phyloP scores from a whole-genome alignment of 1,140 invertebrate genomes.

The roundworm (Caenorhabditis elegans) region WBcel235 BX284606.5:7173001-7173500 shows the following conservation, averaged over 20 bases:
- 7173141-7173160: background rate
- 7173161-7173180: background rate
- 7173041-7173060: background rate
- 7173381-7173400: background rate
- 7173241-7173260: constrained; percentile 8
- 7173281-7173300: background rate
- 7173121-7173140: background rate
- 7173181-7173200: background rate
- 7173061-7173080: background rate
- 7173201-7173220: background rate
- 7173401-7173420: constrained; percentile 15
- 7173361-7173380: background rate
- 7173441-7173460: too few relatives aligned
- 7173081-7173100: background rate
- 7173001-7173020: background rate
- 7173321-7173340: constrained; percentile 29
- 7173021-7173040: background rate
- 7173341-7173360: background rate
- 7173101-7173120: background rate
- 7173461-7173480: constrained; percentile 15
- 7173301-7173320: constrained; percentile 30
- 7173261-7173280: background rate
- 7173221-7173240: constrained; percentile 14
- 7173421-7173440: constrained; percentile 12
- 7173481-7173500: constrained; percentile 25